Evolutionary conservation across 1,140 invertebrate genomes (phyloP).

Genomic region (Carposina sasakii): DNA sequence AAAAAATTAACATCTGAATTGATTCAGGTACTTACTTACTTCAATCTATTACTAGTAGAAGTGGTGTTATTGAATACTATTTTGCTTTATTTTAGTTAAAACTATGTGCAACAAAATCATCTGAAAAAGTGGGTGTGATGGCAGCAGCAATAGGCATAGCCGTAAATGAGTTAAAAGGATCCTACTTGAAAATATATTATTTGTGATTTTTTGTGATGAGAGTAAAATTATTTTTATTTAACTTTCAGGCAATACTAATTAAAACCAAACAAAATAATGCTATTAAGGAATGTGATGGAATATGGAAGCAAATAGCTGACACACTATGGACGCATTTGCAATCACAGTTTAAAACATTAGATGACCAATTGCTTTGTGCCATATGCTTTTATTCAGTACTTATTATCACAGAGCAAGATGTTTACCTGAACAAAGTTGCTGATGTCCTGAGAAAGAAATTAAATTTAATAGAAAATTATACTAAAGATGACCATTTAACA

Average conservation of each 20-base stretch:
- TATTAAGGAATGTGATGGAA: constrained; percentile 9
- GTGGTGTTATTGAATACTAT: background rate
- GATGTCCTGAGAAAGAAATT: constrained; percentile 31
- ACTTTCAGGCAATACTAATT: constrained; percentile 44
- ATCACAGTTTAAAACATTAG: constrained; percentile 35
- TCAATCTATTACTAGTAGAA: background rate
- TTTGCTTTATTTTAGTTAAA: too few species aligned
- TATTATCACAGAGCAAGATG: constrained; percentile 25
- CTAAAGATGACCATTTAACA: constrained; percentile 12
- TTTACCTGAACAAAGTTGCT: constrained; percentile 32
- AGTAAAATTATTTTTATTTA: constrained; percentile 1
- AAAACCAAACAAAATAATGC: constrained; percentile 24
- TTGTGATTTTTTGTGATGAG: too few species aligned
- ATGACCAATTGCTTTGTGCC: constrained; percentile 54
- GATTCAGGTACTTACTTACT: background rate
- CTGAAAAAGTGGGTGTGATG: too few species aligned
- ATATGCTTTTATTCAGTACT: constrained; percentile 51
- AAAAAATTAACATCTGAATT: background rate
- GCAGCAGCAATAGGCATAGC: too few species aligned
- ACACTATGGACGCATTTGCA: constrained; percentile 46
- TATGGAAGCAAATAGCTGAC: constrained; percentile 32
- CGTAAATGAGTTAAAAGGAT: too few species aligned
- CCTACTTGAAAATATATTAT: too few species aligned
- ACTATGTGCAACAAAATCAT: too few species aligned
- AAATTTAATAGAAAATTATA: constrained; percentile 14